phyloP scores from a whole-genome alignment of 2,888 invertebrate genomes.

The Cantharis rufa region DNA sequence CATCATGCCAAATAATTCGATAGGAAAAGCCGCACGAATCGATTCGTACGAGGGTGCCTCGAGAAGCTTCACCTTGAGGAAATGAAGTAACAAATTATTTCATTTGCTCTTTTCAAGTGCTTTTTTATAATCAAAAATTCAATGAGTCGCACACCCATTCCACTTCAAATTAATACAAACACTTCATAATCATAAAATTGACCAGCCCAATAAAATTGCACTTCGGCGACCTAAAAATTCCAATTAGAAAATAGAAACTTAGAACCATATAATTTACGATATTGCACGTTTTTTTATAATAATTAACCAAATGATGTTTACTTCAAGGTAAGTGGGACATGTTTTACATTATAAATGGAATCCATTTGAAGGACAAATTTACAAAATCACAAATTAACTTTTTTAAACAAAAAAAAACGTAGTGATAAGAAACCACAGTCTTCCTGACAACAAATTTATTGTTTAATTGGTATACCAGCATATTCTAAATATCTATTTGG shows the following conservation, averaged over 20 bases:
- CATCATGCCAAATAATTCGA: neutral
- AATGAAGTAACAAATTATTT: neutral
- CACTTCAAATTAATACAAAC: neutral
- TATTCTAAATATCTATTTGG: neutral
- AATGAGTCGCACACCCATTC: neutral
- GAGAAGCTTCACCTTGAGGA: neutral
- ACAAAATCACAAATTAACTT: slow-evolving; percentile 8
- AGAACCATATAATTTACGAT: neutral
- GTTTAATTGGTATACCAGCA: neutral
- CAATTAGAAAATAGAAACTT: neutral
- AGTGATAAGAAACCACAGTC: slow-evolving; percentile 19
- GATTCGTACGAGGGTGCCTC: neutral
- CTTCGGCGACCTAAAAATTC: neutral
- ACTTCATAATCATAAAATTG: neutral
- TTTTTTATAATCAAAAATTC: neutral
- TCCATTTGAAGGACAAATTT: slow-evolving; percentile 19
- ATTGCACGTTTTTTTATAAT: neutral
- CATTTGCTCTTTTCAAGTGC: neutral
- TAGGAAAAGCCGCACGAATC: neutral
- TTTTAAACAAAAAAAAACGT: neutral
- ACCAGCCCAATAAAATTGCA: neutral
- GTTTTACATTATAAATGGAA: slow-evolving; percentile 22
- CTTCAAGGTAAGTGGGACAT: slow-evolving; percentile 26
- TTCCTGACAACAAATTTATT: slow-evolving; percentile 5
- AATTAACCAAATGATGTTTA: neutral